Conservation (phyloP, 1,140 invertebrate species). For the Gonatopus flavifemur region DNA sequence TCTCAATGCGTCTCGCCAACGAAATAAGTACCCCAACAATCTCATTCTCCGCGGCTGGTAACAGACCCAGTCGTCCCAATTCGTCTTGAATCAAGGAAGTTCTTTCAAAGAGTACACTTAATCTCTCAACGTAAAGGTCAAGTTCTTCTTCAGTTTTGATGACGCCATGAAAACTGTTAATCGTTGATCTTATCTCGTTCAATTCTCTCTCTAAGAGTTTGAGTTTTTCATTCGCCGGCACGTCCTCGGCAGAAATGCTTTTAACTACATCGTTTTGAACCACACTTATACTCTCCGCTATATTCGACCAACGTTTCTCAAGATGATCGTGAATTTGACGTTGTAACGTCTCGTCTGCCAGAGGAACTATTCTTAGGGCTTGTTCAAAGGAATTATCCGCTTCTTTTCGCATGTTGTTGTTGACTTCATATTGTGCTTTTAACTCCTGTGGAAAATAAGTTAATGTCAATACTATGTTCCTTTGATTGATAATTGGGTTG, state of each 20-base stretch:
- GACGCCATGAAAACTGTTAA: slow-evolving; percentile 72
- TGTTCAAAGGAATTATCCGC: slow-evolving; percentile 73
- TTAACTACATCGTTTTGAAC: slow-evolving; percentile 69
- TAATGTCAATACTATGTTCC: not conserved
- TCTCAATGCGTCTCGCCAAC: slow-evolving; percentile 68
- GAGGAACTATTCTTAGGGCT: slow-evolving; percentile 72
- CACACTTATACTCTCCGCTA: slow-evolving; percentile 65
- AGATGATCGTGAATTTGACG: slow-evolving; percentile 74
- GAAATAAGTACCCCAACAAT: slow-evolving; percentile 70
- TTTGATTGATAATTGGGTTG: not conserved
- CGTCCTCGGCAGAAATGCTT: slow-evolving; percentile 69
- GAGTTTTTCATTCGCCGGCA: slow-evolving; percentile 72
- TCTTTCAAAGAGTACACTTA: slow-evolving; percentile 74
- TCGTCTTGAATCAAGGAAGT: slow-evolving; percentile 76
- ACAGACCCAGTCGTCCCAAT: slow-evolving; percentile 70
- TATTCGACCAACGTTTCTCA: slow-evolving; percentile 72
- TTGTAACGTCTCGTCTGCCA: slow-evolving; percentile 80
- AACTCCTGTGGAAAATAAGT: slow-evolving; percentile 63
- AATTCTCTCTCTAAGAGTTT: slow-evolving; percentile 73
- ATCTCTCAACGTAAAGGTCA: slow-evolving; percentile 74
- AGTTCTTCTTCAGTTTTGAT: slow-evolving; percentile 81
- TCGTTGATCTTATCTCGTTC: slow-evolving; percentile 65
- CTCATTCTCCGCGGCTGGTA: slow-evolving; percentile 73
- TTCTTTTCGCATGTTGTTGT: slow-evolving; percentile 75
- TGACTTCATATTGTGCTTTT: slow-evolving; percentile 84